A percentile compares a stretch with the other conserved stretches of the same genome.
Conservation (phyloP, 2,113 vertebrate genomes). For the Halcyon senegalensis region DNA sequence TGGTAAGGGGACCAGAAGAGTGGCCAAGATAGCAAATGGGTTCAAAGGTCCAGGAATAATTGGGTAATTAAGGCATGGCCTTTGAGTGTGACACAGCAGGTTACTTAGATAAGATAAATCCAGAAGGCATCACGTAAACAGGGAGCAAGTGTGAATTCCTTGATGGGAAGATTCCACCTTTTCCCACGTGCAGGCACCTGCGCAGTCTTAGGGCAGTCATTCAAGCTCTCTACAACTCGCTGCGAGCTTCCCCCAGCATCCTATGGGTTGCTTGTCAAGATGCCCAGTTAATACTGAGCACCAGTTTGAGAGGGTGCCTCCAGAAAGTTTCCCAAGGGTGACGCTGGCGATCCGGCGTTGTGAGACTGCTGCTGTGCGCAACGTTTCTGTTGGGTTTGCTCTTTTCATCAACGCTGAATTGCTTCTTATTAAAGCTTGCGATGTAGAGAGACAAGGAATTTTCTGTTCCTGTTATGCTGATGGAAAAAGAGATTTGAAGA, state of each 20-base stretch:
- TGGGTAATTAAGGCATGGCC: neutral
- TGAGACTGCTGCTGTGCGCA: rapidly evolving
- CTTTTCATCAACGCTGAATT: neutral
- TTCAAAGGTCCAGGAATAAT: neutral
- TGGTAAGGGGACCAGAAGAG: neutral
- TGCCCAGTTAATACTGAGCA: neutral
- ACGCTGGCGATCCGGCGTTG: neutral
- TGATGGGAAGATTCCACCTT: neutral
- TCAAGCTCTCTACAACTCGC: neutral
- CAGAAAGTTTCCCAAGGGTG: neutral
- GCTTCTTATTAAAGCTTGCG: neutral
- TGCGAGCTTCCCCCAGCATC: neutral
- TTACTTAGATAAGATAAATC: conserved; percentile 55
- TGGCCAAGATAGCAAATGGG: neutral
- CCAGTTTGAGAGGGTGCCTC: neutral
- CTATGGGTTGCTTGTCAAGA: neutral
- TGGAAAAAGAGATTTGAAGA: neutral
- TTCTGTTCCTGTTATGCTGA: neutral
- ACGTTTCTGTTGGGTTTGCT: neutral
- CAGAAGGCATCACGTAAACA: neutral
- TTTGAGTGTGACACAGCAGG: neutral
- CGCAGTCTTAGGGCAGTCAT: neutral
- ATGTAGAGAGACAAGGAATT: neutral
- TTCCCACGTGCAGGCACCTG: neutral
- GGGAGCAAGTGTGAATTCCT: neutral